Evolutionary conservation across 2,797 vertebrate species (phyloP).

Genomic region (Hipposideros larvatus): DNA sequence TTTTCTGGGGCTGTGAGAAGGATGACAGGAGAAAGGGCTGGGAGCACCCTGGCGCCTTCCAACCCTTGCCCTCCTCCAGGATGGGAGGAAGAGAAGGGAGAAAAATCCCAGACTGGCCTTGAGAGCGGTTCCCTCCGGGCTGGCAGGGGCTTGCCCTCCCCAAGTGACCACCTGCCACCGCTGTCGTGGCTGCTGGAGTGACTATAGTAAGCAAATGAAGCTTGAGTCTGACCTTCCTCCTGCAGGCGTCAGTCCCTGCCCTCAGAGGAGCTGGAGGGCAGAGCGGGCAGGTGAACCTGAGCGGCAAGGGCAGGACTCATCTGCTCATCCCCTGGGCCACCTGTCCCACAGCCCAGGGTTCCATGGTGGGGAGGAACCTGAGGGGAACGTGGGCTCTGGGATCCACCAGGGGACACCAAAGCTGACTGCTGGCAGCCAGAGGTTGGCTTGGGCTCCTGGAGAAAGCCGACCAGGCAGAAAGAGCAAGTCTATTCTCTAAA

Average conservation of each 20-base stretch:
- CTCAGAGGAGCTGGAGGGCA: background rate
- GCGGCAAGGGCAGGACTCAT: background rate
- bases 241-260: background rate
- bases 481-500: background rate
- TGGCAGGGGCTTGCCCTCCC: background rate
- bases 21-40: background rate
- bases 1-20: background rate
- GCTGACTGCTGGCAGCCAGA: background rate
- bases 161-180: background rate
- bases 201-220: background rate
- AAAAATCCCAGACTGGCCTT: background rate
- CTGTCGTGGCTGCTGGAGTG: background rate
- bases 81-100: background rate
- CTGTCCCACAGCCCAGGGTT: background rate
- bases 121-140: background rate
- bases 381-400: background rate
- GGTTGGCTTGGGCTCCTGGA: background rate
- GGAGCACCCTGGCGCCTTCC: background rate
- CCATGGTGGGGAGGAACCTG: background rate
- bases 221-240: accelerated
- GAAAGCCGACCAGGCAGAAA: constrained; percentile 35
- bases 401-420: background rate
- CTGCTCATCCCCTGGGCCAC: background rate
- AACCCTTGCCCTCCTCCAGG: background rate
- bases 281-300: accelerated